Base-by-base conservation (phyloP, 2,797 vertebrate species). In the Glossophaga mutica region DNA sequence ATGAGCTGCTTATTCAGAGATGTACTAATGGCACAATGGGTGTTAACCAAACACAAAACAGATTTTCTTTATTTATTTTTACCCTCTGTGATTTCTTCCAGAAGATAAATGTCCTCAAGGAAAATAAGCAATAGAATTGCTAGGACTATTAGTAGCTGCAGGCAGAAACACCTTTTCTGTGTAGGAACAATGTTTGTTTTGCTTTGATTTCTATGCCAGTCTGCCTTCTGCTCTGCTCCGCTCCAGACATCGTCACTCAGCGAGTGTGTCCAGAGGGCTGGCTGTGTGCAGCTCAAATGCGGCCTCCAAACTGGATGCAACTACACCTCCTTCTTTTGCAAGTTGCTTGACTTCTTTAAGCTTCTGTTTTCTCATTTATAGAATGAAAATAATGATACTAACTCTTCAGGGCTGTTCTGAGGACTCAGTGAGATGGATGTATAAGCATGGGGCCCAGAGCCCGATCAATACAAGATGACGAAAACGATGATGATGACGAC, bases 101-200 rank as follows among this genome's bases (percentile, higher is more conserved):
- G 15, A 91, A 93, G 57, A 83, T 18, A 86, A 92, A 87, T 84
- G n/a, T 70, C 76, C 73, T 90, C 11, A 22, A 94, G 21, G 32
- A 95, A 94, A 96, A 82, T 74, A 85, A 85, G 29, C 46, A 89
- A 76, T 5, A 87, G 74, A 89, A 93, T 26, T 50, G 19, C 70
- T 84, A 87, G 68, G 14, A 83, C 34, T 87, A 67, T 84, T 81
- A 87, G 88, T 46, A 22, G 46, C 55, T 87, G 26, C 87, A 76
- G 46, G 24, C 91, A 94, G 76, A 94, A 85, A 95, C 32, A 9
- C 2, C 29, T 89, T 91, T 78, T 77, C 19, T 88, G 92, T 65
- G 29, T 3, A 12, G 52, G 50, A 81, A 55, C 79, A 62, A 37
- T 14, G 9, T 73, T 48, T 59, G 21, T 87, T 91, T 86, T 87